Evolutionary conservation across 2,888 invertebrate genomes (phyloP).

Genomic region (Drosophila longiperda): DNA sequence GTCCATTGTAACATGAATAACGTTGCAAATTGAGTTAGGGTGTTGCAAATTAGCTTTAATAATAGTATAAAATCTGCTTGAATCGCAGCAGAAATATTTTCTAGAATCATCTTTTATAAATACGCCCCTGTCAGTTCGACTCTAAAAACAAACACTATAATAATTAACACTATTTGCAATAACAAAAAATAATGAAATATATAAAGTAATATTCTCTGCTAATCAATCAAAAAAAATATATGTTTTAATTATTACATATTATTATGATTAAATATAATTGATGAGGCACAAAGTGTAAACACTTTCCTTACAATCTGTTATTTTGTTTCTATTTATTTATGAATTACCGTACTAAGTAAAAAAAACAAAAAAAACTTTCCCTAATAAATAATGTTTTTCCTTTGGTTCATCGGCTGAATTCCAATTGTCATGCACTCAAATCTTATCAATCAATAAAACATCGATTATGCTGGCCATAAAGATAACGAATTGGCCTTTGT

Average conservation of each 20-base stretch:
- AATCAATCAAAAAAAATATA: background rate
- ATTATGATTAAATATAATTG: constrained; percentile 31
- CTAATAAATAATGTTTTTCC: constrained; percentile 17
- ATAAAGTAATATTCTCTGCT: constrained; percentile 8
- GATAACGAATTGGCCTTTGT: constrained; percentile 46
- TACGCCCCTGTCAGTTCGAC: background rate
- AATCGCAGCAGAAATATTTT: constrained; percentile 9
- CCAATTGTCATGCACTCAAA: constrained; percentile 16
- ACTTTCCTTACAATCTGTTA: constrained; percentile 15
- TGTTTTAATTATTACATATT: constrained; percentile 2
- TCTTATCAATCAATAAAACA: constrained; percentile 49
- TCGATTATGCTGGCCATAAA: constrained; percentile 32
- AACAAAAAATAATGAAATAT: constrained; percentile 16
- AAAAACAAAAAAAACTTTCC: constrained; percentile 33
- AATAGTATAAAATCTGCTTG: constrained; percentile 17
- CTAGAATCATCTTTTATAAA: constrained; percentile 14
- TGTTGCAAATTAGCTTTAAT: constrained; percentile 27
- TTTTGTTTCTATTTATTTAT: background rate
- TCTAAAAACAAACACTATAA: constrained; percentile 15
- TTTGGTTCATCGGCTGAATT: constrained; percentile 17
- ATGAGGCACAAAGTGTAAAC: constrained; percentile 14
- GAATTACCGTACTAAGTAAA: background rate
- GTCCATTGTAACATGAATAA: constrained; percentile 33
- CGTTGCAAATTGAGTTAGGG: constrained; percentile 32
- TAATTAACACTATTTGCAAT: constrained; percentile 10